Base-by-base conservation (phyloP, 2,113 vertebrate species). In the Pomatostomus ruficeps region DNA sequence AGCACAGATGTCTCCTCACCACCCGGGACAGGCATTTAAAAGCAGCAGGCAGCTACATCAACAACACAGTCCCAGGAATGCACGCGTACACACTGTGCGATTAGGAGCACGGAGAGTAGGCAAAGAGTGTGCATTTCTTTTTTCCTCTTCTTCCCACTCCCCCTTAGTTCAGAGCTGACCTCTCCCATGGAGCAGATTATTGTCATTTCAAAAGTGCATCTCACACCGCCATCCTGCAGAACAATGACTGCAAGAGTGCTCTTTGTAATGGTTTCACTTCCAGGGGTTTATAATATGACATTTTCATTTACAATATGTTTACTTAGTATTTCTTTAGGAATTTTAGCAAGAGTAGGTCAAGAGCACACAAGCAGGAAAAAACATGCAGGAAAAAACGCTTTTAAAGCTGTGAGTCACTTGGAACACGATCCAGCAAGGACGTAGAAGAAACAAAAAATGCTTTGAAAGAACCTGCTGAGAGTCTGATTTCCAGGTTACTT, bases 321-420 rank as follows among this genome's bases (percentile, higher is more conserved):
- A 71, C 89, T 88, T 43, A 49, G 59, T 93, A 87, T 90, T 89
- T 95, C 94, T 65, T 70, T 2, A 48, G 76, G 63, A 85, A 93
- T 95, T 96, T 93, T 52, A 97, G 91, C 84, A 79, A 89, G 81
- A 81, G 24, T 51, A 89, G 73, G 74, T 91, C 93, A 87, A 95
- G 94, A 96, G 87, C 89, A 14, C 4, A 62, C 88, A 63, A 87
- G 93, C 46, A 51, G 83, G 83, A 85, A 85, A 67, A 85, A 67
- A 88, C 45, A 55, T 18, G 62, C 57, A 88, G 78, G 62, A 77
- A 93, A 62, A 82, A 40, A 21, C 21, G 35, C 52, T 72, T 87
- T 95, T 49, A 36, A 66, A 91, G 52, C 58, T 1, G 0, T n/a
- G 61, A 93, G 46, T 89, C 86, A 54, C 71, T 51, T 35, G 18